These are phyloP conservation scores for Trissonchulus latispiculum DNA, from an alignment of 2,888 invertebrate genomes.

Conservation along the genomic window DNA sequence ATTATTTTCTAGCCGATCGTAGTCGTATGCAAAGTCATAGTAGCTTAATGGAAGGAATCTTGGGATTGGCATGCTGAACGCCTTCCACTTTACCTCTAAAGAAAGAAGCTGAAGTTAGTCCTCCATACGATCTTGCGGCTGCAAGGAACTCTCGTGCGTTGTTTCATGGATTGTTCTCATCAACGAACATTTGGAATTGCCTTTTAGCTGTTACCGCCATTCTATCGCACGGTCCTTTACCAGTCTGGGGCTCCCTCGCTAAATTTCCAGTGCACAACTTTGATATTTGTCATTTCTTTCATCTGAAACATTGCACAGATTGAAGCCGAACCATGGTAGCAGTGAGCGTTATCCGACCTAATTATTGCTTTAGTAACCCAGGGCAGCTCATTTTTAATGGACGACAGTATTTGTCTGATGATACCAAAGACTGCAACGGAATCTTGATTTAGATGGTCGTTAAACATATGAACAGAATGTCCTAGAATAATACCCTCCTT, in stretches of 20 bases:
- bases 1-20: too few species aligned
- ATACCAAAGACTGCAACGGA: background rate
- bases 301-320: background rate
- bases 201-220: background rate
- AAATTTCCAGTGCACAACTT: background rate
- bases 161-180: background rate
- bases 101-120: background rate
- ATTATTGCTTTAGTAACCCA: background rate
- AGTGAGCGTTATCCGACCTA: conserved; percentile 12
- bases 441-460: background rate
- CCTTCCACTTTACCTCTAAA: background rate
- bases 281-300: background rate
- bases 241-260: background rate
- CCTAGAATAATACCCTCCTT: background rate
- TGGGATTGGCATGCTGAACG: too few species aligned
- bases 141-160: background rate
- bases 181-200: background rate
- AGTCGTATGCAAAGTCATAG: too few species aligned
- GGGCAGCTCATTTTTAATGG: background rate
- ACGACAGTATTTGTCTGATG: background rate
- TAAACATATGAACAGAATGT: background rate
- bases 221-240: background rate
- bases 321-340: background rate
- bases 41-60: too few species aligned
- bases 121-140: background rate